Conservation (phyloP, 1,140 invertebrate species). For the Babylonia areolata region DNA sequence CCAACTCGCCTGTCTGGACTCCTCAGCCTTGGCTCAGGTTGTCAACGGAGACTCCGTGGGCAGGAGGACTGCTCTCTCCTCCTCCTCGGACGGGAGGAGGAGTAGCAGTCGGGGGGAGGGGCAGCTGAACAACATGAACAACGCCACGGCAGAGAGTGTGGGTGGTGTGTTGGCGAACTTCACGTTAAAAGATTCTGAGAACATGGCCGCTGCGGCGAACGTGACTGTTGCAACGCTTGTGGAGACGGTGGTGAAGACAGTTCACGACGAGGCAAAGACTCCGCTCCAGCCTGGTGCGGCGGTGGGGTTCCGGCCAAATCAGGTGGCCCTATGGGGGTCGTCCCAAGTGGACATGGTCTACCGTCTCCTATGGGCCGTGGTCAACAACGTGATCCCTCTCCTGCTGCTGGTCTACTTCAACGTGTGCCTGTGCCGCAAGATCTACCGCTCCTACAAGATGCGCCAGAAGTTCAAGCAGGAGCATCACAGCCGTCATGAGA, state of each 20-base stretch:
- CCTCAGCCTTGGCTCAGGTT: not conserved
- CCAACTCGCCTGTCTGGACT: no score
- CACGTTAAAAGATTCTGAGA: no score
- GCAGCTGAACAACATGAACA: not conserved
- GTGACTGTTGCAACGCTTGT: not conserved
- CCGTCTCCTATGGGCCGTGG: slow-evolving; percentile 68
- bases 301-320: slow-evolving; percentile 11
- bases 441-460: slow-evolving; percentile 70
- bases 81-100: not conserved
- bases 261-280: not conserved
- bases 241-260: not conserved
- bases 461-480: slow-evolving; percentile 64
- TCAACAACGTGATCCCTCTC: slow-evolving; percentile 73
- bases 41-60: no score
- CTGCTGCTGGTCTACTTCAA: slow-evolving; percentile 71
- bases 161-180: no score
- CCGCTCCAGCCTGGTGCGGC: not conserved
- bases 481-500: slow-evolving; percentile 45
- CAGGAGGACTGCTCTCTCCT: no score
- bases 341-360: slow-evolving; percentile 63
- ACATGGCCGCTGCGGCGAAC: not conserved
- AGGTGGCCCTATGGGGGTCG: slow-evolving; percentile 29
- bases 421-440: slow-evolving; percentile 67
- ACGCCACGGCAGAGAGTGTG: not conserved
- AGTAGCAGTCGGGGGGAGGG: not conserved